Conservation (phyloP, 2,113 vertebrate species). For the Pollimyrus isidori region DNA sequence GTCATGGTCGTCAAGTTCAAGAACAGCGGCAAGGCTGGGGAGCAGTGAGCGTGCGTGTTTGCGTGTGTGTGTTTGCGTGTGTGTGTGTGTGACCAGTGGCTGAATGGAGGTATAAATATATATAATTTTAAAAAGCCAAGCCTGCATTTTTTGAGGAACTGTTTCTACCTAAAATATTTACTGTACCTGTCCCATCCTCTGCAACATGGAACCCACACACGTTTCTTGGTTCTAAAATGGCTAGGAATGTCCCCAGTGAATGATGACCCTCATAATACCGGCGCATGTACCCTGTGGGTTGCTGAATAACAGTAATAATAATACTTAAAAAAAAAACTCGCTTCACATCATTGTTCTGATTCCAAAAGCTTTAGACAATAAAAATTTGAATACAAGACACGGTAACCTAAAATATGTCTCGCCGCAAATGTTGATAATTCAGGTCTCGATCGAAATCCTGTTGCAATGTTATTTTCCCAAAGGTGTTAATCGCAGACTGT, state of each 20-base stretch:
- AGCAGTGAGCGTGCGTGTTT: constrained; percentile 57
- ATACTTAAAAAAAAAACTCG: neutral
- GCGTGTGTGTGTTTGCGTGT: neutral
- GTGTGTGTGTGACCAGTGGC: constrained; percentile 17
- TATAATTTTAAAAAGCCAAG: constrained; percentile 30
- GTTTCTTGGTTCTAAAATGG: neutral
- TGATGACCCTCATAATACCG: neutral
- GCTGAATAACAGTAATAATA: neutral
- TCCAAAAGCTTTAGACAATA: neutral
- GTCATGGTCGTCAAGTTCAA: constrained; percentile 99
- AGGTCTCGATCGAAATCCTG: neutral
- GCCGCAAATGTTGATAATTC: neutral
- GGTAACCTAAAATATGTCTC: neutral
- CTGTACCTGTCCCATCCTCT: constrained; percentile 18
- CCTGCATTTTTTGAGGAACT: constrained; percentile 42
- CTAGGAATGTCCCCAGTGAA: constrained; percentile 1
- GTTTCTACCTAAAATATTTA: constrained; percentile 41
- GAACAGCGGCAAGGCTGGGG: constrained; percentile 72
- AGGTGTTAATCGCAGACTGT: neutral
- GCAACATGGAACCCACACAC: neutral
- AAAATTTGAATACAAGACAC: neutral
- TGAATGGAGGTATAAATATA: constrained; percentile 30
- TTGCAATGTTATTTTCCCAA: neutral
- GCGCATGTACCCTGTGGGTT: neutral
- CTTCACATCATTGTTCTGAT: neutral